These are phyloP conservation scores for Sebastes minor DNA, from an alignment of 2,797 vertebrate genomes.

Conservation along the genomic window DNA sequence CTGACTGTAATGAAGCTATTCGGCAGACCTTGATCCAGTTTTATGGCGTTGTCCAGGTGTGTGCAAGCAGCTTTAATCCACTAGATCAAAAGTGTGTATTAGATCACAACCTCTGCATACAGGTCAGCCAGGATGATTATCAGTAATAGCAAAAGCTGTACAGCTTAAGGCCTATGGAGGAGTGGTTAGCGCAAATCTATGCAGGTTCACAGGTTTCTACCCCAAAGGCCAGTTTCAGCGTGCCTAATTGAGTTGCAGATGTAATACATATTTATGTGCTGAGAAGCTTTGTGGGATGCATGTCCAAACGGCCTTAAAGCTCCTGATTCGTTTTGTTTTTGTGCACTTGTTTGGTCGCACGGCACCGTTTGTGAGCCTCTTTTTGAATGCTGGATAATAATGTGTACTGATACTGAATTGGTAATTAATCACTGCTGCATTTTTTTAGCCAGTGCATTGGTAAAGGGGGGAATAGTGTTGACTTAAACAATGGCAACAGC, in stretches of 20 bases:
- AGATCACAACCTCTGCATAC: constrained; percentile 36
- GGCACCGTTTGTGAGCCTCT: constrained; percentile 52
- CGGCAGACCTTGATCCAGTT: constrained; percentile 49
- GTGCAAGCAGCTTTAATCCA: constrained; percentile 34
- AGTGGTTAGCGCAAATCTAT: constrained; percentile 45
- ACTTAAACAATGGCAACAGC: constrained; percentile 55
- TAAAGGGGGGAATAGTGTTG: constrained; percentile 28
- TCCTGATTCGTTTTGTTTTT: constrained; percentile 50
- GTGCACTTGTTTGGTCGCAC: constrained; percentile 33
- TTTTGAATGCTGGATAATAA: constrained; percentile 71
- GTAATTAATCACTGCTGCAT: constrained; percentile 71
- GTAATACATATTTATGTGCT: constrained; percentile 71
- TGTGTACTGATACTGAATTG: constrained; percentile 72
- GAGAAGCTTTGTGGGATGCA: constrained; percentile 56
- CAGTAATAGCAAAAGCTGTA: constrained; percentile 26
- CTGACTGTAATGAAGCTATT: constrained; percentile 63
- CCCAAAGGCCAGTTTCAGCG: constrained; percentile 61
- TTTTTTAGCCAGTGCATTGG: constrained; percentile 36
- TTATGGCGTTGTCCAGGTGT: constrained; percentile 50
- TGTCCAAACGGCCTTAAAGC: constrained; percentile 60
- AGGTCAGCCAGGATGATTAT: constrained; percentile 50
- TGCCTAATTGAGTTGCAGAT: constrained; percentile 72
- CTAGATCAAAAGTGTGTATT: constrained; percentile 43
- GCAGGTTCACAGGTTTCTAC: constrained; percentile 54
- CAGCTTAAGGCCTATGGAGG: constrained; percentile 33